Conservation (phyloP, 2,113 vertebrate genomes). For the Periophthalmus modestus region DNA sequence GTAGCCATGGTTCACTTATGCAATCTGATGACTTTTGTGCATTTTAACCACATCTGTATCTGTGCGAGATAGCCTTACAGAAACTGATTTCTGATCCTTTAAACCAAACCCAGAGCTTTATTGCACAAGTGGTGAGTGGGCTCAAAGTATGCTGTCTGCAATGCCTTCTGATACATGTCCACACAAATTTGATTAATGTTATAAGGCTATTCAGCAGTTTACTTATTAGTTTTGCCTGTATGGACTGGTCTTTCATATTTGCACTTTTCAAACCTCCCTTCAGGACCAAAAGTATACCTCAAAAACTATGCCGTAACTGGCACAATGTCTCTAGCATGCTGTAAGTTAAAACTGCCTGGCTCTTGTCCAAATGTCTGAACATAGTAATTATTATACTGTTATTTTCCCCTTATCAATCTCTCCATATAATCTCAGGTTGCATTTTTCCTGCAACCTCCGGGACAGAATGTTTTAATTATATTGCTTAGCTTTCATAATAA, state of each 20-base stretch:
- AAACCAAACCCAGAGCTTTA: background rate
- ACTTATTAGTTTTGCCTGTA: conserved; percentile 60
- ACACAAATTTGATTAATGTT: conserved; percentile 33
- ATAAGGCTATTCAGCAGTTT: conserved; percentile 37
- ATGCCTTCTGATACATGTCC: conserved; percentile 32
- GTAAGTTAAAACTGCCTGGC: background rate
- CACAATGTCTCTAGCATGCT: conserved; percentile 24
- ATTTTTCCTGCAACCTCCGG: conserved; percentile 7
- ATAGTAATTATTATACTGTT: background rate
- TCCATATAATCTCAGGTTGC: background rate
- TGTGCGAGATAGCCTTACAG: background rate
- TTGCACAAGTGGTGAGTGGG: conserved; percentile 13
- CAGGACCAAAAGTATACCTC: conserved; percentile 55
- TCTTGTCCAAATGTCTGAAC: background rate
- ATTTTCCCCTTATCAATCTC: background rate
- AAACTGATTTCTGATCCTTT: conserved; percentile 3
- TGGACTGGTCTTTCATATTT: conserved; percentile 65
- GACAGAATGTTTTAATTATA: conserved; percentile 21
- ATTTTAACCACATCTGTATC: background rate
- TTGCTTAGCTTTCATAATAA: conserved; percentile 18
- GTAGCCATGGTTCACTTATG: background rate
- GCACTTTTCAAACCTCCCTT: conserved; percentile 55
- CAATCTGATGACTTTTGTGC: background rate
- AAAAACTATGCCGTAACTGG: conserved; percentile 54
- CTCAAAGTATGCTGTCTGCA: conserved; percentile 17